These are phyloP conservation scores for Otis tarda DNA, from an alignment of 2,113 vertebrate genomes.

Conservation along the genomic window DNA sequence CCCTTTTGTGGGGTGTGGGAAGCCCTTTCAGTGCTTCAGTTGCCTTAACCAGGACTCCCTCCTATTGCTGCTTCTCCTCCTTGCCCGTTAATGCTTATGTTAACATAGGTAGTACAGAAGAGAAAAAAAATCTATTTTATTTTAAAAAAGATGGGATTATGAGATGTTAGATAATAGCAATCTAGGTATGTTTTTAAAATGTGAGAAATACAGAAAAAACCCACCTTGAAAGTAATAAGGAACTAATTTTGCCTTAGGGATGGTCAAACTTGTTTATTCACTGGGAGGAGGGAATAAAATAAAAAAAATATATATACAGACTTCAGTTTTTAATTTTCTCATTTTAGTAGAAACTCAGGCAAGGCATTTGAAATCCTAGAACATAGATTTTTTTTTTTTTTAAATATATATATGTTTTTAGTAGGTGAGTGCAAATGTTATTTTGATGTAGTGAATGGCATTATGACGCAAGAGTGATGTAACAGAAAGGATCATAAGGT, in stretches of 20 bases:
- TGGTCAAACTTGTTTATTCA: neutral
- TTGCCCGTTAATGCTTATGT: neutral
- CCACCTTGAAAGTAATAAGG: neutral
- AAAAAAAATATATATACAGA: too few relatives aligned
- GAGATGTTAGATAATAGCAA: neutral
- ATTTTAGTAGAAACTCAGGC: neutral
- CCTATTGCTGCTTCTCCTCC: neutral
- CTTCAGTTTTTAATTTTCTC: neutral
- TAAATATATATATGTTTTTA: neutral
- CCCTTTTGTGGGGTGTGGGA: rapidly evolving
- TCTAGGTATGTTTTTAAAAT: neutral
- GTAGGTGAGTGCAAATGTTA: neutral
- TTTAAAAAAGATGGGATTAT: neutral
- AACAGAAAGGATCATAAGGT: neutral
- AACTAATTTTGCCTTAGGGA: neutral
- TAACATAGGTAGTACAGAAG: neutral
- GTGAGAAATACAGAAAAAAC: neutral
- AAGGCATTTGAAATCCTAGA: neutral
- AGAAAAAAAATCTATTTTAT: neutral
- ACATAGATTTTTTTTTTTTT: neutral
- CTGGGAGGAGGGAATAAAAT: neutral
- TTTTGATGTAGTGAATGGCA: too few relatives aligned
- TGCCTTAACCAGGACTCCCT: neutral
- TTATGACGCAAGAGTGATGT: neutral
- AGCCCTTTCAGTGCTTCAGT: neutral